These are phyloP conservation scores for Nebria salina DNA, from an alignment of 2,888 invertebrate species.

Conservation along the genomic window DNA sequence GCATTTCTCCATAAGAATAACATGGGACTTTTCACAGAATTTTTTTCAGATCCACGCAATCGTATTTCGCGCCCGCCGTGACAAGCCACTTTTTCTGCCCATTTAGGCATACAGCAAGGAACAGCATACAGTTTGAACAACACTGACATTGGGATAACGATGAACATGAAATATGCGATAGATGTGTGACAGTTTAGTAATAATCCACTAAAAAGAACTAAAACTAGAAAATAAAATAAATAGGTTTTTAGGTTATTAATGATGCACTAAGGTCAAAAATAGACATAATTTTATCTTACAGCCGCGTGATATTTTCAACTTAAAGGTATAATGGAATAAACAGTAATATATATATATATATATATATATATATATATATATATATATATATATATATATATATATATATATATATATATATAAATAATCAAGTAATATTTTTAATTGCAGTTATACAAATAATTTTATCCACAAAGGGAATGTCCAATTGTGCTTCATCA, in stretches of 20 bases:
- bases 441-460: slow-evolving; percentile 2
- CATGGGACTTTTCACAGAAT: too few relatives aligned
- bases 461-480: slow-evolving; percentile 22
- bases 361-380: not conserved
- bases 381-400: not conserved
- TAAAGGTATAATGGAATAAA: not conserved
- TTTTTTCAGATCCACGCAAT: too few relatives aligned
- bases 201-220: not conserved
- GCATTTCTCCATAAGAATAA: too few relatives aligned
- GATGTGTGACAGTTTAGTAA: not conserved
- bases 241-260: slow-evolving; percentile 40
- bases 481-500: slow-evolving; percentile 50
- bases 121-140: too few relatives aligned
- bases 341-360: not conserved
- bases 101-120: too few relatives aligned
- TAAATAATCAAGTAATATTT: not conserved
- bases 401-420: not conserved
- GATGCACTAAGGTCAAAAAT: slow-evolving; percentile 37
- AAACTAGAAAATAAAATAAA: slow-evolving; percentile 3
- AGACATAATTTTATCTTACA: slow-evolving; percentile 15
- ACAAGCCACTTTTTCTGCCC: too few relatives aligned
- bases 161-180: slow-evolving; percentile 1
- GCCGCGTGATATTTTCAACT: slow-evolving; percentile 12
- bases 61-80: too few relatives aligned
- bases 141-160: too few relatives aligned